Conservation (phyloP, 2,797 vertebrate genomes). For the Chelon auratus region DNA sequence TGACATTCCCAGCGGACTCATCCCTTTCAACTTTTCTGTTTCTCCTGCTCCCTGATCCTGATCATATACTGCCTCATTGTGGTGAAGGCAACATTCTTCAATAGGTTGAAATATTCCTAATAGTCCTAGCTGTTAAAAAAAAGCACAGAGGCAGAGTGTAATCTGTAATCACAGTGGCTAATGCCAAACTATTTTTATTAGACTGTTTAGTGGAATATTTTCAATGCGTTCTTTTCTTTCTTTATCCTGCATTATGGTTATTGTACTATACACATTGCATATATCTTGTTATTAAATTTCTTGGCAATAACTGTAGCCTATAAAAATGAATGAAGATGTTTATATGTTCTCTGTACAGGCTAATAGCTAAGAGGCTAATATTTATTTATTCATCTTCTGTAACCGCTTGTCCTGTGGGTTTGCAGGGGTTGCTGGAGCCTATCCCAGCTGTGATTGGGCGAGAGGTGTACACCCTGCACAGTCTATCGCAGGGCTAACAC, state of each 20-base stretch:
- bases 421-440: too few species aligned
- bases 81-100: conserved; percentile 83
- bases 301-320: background rate
- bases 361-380: too few species aligned
- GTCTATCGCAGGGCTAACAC: too few species aligned
- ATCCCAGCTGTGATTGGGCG: too few species aligned
- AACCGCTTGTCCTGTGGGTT: too few species aligned
- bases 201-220: background rate
- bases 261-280: background rate
- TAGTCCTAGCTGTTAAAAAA: conserved; percentile 37
- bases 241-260: background rate
- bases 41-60: conserved; percentile 79
- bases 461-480: too few species aligned
- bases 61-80: conserved; percentile 90
- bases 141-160: conserved; percentile 17
- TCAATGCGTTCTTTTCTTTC: background rate
- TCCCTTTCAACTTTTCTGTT: conserved; percentile 75
- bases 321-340: conserved; percentile 4
- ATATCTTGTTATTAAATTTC: background rate
- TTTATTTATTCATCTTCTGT: too few species aligned
- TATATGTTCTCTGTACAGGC: background rate
- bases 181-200: conserved; percentile 5
- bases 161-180: conserved; percentile 1
- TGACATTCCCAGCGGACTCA: conserved; percentile 76
- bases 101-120: conserved; percentile 45